Evolutionary conservation across 2,113 vertebrate genomes (phyloP), one percentile per base, ranked within the genome.

Genomic region (Mungos mungo): DNA sequence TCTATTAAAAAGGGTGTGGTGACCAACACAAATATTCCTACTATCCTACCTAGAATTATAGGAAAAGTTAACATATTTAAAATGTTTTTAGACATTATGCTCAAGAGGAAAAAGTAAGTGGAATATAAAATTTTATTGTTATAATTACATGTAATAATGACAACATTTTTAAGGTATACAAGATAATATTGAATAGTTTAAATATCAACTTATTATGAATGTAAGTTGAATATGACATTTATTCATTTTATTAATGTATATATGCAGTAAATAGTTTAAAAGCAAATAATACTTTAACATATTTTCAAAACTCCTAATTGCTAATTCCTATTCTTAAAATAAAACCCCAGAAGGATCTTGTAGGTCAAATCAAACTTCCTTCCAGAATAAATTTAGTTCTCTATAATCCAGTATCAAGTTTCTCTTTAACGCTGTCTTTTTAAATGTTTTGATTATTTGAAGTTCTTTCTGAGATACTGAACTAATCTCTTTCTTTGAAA

Each of bases 381-480:
- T 79, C 52, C 33, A 8, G 71, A 91, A 77, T 19, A 47, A 72
- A 80, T 50, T 41, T 93, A 21, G 76, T 69, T 80, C 6, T 77
- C 19, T 63, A 31, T 4, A 69, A 57, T 71, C 21, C 19, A 57
- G 14, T 47, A 45, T 93, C 38, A 88, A 71, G 19, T 66, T 31
- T 95, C 16, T 95, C 50, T 94, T 95, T 77, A 80, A 76, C 47
- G 29, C 41, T 71, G 13, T 52, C 81, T 94, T 93, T 88, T 86
- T 18, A 74, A 83, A 80, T 68, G 12, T 90, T 80, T 96, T 88
- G 33, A 47, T 81, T 93, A n/a, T 50, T 95, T 96, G 63, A 65
- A 84, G 1, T 69, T 79, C 31, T 86, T 90, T 87, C 38, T 93
- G 52, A 96, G 95, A 66, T 90, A 66, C 15, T 77, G 66, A 76